Conservation (phyloP, 2,113 vertebrate species). For the Trochalopteron elliotii region DNA sequence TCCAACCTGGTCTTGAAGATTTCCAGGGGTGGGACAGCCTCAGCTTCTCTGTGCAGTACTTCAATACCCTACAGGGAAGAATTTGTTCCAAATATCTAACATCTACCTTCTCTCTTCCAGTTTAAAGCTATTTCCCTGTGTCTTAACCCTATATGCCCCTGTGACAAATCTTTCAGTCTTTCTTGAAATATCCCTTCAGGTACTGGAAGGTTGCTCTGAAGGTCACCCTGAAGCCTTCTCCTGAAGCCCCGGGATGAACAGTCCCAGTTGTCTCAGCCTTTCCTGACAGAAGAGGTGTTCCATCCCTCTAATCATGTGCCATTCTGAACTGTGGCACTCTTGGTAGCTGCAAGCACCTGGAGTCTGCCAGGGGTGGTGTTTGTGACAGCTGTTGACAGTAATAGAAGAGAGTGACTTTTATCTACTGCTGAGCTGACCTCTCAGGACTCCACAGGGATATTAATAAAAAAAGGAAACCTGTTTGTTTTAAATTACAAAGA, state of each 20-base stretch:
- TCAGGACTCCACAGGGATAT: neutral
- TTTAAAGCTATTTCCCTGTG: neutral
- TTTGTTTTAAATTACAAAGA: neutral
- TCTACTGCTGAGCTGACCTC: neutral
- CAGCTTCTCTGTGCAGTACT: neutral
- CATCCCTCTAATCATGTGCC: neutral
- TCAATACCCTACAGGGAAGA: neutral
- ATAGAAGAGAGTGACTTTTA: neutral
- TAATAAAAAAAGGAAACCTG: neutral
- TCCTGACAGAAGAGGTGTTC: too few relatives aligned
- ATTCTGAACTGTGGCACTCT: neutral
- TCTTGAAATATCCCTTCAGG: neutral
- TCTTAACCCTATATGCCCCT: neutral
- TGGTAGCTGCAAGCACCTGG: neutral
- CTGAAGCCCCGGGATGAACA: neutral
- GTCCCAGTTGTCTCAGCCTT: neutral
- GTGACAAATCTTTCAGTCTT: neutral
- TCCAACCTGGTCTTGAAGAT: neutral
- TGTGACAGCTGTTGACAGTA: neutral
- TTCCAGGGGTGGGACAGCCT: neutral
- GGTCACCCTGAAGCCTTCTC: neutral
- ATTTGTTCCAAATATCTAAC: neutral
- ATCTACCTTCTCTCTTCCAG: neutral
- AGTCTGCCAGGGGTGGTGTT: neutral
- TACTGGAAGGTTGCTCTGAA: neutral